Percentiles rank a stretch among this genome's conserved stretches.
These are phyloP conservation scores for Protomyctophum bolini DNA, from an alignment of 2,113 vertebrate species.

Conservation along the genomic window DNA sequence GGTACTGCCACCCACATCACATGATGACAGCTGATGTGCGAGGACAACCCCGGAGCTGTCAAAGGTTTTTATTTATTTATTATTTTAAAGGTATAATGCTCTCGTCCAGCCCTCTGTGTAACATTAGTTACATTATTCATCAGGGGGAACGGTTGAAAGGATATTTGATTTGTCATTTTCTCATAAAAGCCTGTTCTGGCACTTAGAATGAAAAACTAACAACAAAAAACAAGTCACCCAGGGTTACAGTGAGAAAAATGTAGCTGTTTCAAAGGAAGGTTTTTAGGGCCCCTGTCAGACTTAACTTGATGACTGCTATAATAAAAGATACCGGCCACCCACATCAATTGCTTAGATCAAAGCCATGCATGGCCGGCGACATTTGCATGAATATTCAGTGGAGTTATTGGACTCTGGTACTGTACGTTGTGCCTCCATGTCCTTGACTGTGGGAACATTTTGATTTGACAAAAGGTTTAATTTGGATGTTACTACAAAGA, in stretches of 20 bases:
- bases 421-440: conserved; percentile 40
- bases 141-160: conserved; percentile 57
- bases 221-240: conserved; percentile 34
- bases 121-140: conserved; percentile 60
- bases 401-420: conserved; percentile 54
- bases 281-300: conserved; percentile 40
- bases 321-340: conserved; percentile 64
- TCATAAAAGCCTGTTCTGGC: conserved; percentile 54
- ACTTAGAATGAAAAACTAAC: conserved; percentile 1
- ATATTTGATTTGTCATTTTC: conserved; percentile 67
- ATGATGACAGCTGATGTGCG: conserved; percentile 69
- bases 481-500: too few species aligned
- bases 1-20: conserved; percentile 60
- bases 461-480: not conserved
- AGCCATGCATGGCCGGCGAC: conserved; percentile 39
- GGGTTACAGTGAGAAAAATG: conserved; percentile 49
- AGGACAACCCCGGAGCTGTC: conserved; percentile 61
- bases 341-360: conserved; percentile 53
- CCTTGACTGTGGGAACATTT: conserved; percentile 71
- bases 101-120: conserved; percentile 19
- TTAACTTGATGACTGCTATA: conserved; percentile 41
- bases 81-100: not conserved
- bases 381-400: conserved; percentile 72
- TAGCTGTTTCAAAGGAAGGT: conserved; percentile 45
- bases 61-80: conserved; percentile 26